Percentiles rank a stretch among this genome's conserved stretches.
phyloP scores from a whole-genome alignment of 2,888 invertebrate genomes.

The Mystacides longicornis region DNA sequence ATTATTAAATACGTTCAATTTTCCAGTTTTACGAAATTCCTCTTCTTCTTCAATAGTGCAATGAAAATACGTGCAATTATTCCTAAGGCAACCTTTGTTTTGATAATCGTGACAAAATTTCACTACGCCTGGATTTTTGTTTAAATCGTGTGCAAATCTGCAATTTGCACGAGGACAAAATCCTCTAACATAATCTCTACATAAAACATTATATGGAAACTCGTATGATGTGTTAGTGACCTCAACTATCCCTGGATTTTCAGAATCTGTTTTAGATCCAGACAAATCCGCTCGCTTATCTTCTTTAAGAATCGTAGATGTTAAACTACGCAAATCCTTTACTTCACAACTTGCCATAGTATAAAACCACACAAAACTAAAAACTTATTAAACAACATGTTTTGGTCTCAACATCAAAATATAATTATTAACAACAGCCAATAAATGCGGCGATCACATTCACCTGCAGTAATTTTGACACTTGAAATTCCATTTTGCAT shows the following conservation, averaged over 20 bases:
- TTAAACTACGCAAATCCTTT: not conserved
- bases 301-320: not conserved
- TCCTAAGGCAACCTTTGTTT: not conserved
- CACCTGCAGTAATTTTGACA: not conserved
- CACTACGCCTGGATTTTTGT: not conserved
- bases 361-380: not conserved
- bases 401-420: not conserved
- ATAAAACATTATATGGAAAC: not conserved
- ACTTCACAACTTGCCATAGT: slow-evolving; percentile 3
- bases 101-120: slow-evolving; percentile 3
- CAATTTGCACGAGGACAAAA: not conserved
- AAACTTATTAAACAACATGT: not conserved
- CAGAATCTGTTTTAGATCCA: not conserved
- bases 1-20: not conserved
- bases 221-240: not conserved
- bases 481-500: not conserved
- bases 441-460: not conserved
- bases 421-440: too few relatives aligned
- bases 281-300: not conserved
- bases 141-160: not conserved
- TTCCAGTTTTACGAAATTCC: not conserved
- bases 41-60: slow-evolving; percentile 1
- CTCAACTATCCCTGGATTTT: not conserved
- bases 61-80: not conserved
- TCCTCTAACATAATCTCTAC: not conserved